Percentiles rank a stretch among this genome's conserved stretches.
Conservation (phyloP, 1,140 invertebrate species). For the Aphelinus certus region DNA sequence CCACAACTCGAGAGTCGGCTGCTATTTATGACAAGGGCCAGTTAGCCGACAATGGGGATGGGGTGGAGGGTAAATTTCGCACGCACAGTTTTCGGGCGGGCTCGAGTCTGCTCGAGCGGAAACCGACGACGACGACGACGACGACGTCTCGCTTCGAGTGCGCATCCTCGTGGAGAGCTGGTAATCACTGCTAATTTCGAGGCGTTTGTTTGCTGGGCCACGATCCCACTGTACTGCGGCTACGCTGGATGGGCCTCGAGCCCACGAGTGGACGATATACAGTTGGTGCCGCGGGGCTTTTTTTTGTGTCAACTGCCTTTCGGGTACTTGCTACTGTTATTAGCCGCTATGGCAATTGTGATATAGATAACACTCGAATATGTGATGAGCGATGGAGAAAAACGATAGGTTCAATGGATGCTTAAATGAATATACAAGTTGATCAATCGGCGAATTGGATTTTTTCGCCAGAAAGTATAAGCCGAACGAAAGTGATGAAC, state of each 20-base stretch:
- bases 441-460: too few relatives aligned
- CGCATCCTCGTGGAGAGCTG: conserved; percentile 22
- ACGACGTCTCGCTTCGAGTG: not conserved
- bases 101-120: conserved; percentile 22
- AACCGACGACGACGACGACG: not conserved
- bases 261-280: not conserved
- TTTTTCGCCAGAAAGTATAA: too few relatives aligned
- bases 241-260: too few relatives aligned
- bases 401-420: too few relatives aligned
- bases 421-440: too few relatives aligned
- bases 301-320: not conserved
- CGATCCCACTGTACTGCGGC: too few relatives aligned
- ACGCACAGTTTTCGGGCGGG: conserved; percentile 45
- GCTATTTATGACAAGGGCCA: conserved; percentile 62
- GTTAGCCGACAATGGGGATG: conserved; percentile 51
- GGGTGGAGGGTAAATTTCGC: conserved; percentile 64
- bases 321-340: not conserved
- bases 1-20: conserved; percentile 40
- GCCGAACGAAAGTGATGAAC: too few relatives aligned
- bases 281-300: not conserved
- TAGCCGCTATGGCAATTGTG: not conserved
- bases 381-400: too few relatives aligned
- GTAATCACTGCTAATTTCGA: conserved; percentile 36
- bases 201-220: conserved; percentile 31
- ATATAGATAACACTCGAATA: too few relatives aligned